phyloP scores from a whole-genome alignment of 2,888 invertebrate species.

The Caradrina clavipalpis region DNA sequence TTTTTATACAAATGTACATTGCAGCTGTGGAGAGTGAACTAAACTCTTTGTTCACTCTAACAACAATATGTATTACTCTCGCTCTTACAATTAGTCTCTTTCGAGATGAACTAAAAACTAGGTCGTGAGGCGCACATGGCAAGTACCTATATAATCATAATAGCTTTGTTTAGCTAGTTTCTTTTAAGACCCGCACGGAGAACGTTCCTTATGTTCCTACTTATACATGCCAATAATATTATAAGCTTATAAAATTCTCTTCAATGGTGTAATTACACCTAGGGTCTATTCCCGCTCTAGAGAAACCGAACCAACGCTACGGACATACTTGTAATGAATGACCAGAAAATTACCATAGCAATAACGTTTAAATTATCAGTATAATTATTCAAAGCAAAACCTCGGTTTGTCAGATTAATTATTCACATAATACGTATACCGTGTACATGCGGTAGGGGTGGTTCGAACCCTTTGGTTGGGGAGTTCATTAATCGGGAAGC shows the following conservation, averaged over 20 bases:
- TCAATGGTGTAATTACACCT: not conserved
- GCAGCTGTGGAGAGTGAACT: constrained; percentile 4
- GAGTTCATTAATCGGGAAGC: constrained; percentile 3
- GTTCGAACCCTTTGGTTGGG: not conserved
- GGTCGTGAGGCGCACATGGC: no score
- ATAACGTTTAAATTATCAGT: not conserved
- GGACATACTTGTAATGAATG: not conserved
- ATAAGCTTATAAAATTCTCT: not conserved
- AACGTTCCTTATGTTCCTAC: no score
- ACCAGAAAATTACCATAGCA: not conserved
- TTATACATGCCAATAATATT: no score
- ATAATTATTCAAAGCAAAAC: constrained; percentile 4
- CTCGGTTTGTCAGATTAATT: constrained; percentile 13
- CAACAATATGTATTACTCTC: not conserved
- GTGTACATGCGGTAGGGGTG: not conserved
- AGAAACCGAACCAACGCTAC: not conserved
- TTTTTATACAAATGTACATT: not conserved
- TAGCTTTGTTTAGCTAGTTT: no score
- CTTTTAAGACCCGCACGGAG: no score
- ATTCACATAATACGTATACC: constrained; percentile 2
- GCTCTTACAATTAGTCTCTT: not conserved
- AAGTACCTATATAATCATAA: no score
- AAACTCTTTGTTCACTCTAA: not conserved
- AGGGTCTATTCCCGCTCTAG: no score
- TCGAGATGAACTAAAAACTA: no score